Conservation (phyloP, 2,797 vertebrate species). For the Oceanodroma leucorhoa region DNA sequence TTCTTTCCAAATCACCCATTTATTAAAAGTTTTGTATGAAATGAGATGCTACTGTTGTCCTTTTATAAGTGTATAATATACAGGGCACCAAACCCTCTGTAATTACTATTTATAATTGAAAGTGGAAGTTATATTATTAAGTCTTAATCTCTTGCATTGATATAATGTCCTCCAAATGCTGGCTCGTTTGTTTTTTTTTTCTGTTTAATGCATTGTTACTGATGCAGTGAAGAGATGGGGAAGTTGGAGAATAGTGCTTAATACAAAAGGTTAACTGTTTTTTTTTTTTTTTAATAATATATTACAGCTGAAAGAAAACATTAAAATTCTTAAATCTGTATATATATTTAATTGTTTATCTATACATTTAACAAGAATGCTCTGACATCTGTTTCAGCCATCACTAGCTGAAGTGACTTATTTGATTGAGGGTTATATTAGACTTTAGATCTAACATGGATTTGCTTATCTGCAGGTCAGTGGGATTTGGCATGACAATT, state of each 20-base stretch:
- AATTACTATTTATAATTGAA: neutral
- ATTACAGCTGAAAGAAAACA: neutral
- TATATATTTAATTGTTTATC: neutral
- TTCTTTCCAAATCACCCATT: neutral
- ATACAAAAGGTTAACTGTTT: neutral
- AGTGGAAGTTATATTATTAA: neutral
- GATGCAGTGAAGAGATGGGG: neutral
- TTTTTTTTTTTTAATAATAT: neutral
- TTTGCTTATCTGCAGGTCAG: conserved; percentile 38
- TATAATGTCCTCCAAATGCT: neutral
- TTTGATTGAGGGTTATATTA: conserved; percentile 21
- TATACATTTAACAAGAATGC: neutral
- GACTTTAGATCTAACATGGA: neutral
- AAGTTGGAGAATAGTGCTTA: neutral
- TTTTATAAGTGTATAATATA: neutral
- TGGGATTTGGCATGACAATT: conserved; percentile 56
- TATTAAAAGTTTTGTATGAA: neutral
- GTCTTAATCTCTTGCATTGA: neutral
- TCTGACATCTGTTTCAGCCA: neutral
- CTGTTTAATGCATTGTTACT: neutral
- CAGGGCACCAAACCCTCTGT: neutral
- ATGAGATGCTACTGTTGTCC: neutral
- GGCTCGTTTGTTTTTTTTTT: neutral
- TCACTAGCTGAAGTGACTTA: neutral
- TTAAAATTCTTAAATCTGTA: neutral